A percentile compares a stretch with the other conserved stretches of the same genome.
phyloP scores from a whole-genome alignment of 92 coral and sea anemone species.

The Blastomussa wellsi region DNA sequence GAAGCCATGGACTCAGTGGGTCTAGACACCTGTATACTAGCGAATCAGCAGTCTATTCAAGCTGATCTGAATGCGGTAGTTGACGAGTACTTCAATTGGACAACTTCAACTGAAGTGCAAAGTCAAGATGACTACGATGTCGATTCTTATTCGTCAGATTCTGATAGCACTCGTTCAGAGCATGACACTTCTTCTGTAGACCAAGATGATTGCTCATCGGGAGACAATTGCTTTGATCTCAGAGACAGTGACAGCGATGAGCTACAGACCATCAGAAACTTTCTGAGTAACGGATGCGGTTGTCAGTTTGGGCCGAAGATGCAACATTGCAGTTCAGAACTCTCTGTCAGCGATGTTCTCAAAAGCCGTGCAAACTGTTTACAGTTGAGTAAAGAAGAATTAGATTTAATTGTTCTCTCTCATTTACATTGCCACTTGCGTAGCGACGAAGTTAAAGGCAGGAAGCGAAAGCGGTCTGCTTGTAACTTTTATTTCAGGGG shows the following conservation, averaged over 20 bases:
- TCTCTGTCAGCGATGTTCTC: neutral
- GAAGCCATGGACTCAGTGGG: conserved; percentile 2
- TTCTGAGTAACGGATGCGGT: neutral
- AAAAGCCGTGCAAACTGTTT: no score
- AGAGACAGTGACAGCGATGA: neutral
- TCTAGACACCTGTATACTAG: neutral
- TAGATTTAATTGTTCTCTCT: no score
- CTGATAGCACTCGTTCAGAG: no score
- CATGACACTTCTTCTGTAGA: neutral
- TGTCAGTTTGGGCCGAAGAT: neutral
- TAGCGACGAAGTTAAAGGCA: conserved; percentile 27
- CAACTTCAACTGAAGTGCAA: neutral
- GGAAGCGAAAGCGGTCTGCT: conserved; percentile 44
- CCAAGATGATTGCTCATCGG: neutral
- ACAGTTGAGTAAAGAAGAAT: no score
- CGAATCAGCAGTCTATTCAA: neutral
- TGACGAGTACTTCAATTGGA: neutral
- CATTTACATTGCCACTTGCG: conserved; percentile 45
- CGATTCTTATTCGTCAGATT: conserved; percentile 7
- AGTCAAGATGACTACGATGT: neutral
- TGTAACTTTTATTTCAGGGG: conserved; percentile 35
- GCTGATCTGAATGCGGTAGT: conserved; percentile 1
- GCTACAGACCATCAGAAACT: neutral
- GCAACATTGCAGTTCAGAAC: neutral
- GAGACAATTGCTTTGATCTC: neutral